These are phyloP conservation scores for Spea hammondii DNA, from an alignment of 2,797 vertebrate genomes.

Conservation along the genomic window DNA sequence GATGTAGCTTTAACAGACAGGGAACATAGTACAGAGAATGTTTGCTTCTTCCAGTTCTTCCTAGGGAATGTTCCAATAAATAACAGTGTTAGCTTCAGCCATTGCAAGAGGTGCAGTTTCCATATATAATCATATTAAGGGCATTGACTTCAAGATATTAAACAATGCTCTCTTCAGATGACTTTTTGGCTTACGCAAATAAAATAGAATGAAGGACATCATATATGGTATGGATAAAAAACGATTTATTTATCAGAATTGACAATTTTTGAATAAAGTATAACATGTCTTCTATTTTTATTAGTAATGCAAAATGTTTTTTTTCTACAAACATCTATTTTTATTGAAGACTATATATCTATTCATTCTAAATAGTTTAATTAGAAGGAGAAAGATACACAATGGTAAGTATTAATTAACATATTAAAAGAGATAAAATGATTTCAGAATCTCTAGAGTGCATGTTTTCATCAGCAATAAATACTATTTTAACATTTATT, in stretches of 20 bases:
- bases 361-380: too few relatives aligned
- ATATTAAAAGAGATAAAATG: too few relatives aligned
- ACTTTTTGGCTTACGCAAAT: conserved; percentile 46
- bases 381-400: too few relatives aligned
- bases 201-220: conserved; percentile 13
- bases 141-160: background rate
- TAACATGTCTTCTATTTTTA: background rate
- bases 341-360: too few relatives aligned
- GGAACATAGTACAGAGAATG: background rate
- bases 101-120: conserved; percentile 43
- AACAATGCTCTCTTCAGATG: background rate
- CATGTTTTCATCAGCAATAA: too few relatives aligned
- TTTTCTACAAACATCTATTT: too few relatives aligned
- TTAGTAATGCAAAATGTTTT: too few relatives aligned
- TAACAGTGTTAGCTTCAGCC: conserved; percentile 51
- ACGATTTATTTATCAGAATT: conserved; percentile 25
- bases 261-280: conserved; percentile 8
- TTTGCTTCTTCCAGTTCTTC: conserved; percentile 49
- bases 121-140: conserved; percentile 16
- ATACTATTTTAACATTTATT: too few relatives aligned
- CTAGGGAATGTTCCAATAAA: conserved; percentile 42
- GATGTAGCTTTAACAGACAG: background rate
- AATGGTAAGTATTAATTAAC: too few relatives aligned
- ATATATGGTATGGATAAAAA: background rate
- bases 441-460: too few relatives aligned